Evolutionary conservation across 1,140 invertebrate species (phyloP).

Genomic region (Microplitis mediator): DNA sequence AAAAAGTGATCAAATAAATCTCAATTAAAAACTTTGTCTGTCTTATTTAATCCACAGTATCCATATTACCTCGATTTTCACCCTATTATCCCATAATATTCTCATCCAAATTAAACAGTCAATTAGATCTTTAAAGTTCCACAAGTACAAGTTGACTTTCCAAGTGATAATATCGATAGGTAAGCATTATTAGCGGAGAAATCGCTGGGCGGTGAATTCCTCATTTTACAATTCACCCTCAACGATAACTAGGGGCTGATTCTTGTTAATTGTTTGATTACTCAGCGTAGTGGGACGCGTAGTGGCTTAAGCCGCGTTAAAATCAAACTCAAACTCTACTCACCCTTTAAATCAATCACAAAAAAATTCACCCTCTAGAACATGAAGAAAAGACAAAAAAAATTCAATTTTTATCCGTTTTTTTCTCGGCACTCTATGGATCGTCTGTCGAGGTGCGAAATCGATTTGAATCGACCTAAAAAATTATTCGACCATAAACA

Average conservation of each 20-base stretch:
- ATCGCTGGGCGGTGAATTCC: conserved; percentile 34
- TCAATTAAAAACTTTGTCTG: too few relatives aligned
- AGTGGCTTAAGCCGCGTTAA: conserved; percentile 46
- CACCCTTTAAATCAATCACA: background rate
- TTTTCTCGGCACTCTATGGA: too few relatives aligned
- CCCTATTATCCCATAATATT: too few relatives aligned
- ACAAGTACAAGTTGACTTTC: conserved; percentile 28
- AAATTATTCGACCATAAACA: too few relatives aligned
- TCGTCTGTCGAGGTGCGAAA: too few relatives aligned
- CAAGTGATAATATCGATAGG: conserved; percentile 57
- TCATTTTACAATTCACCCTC: conserved; percentile 34
- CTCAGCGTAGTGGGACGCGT: conserved; percentile 59
- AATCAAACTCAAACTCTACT: conserved; percentile 44
- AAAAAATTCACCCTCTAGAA: background rate
- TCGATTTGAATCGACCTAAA: too few relatives aligned
- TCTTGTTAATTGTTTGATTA: conserved; percentile 61
- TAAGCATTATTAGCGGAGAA: conserved; percentile 59
- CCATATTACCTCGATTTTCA: too few relatives aligned
- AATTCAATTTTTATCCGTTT: background rate
- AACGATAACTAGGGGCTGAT: conserved; percentile 27
- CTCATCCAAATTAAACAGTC: conserved; percentile 44
- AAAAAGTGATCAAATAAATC: too few relatives aligned
- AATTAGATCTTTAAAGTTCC: conserved; percentile 49
- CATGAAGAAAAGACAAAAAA: background rate
- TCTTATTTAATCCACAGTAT: too few relatives aligned